These are phyloP conservation scores for Dolichoris vasculosae DNA, from an alignment of 1,140 invertebrate species.

Conservation along the genomic window DNA sequence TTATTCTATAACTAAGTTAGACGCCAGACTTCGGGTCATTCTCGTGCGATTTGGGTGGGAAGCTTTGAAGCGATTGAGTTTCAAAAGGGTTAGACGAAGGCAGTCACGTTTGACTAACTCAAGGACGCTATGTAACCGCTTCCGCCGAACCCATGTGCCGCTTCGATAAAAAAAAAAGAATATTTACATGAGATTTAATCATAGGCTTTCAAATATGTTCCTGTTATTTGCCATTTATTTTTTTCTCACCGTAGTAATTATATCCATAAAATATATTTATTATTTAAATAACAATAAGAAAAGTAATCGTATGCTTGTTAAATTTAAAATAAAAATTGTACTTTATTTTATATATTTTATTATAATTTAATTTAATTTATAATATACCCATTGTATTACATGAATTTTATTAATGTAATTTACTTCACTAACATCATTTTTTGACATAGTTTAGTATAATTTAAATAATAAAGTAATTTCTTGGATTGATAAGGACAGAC, in stretches of 20 bases:
- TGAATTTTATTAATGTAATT: too few species aligned
- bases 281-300: conserved; percentile 7
- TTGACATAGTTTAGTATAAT: too few species aligned
- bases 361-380: too few species aligned
- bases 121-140: neutral
- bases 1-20: neutral
- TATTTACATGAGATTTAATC: conserved; percentile 40
- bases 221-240: neutral
- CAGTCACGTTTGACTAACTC: neutral
- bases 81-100: conserved; percentile 34
- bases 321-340: neutral
- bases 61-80: conserved; percentile 35
- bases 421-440: too few species aligned
- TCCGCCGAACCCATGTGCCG: neutral
- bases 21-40: too few species aligned
- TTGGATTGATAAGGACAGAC: too few species aligned
- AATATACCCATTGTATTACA: too few species aligned
- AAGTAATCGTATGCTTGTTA: too few species aligned
- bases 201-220: conserved; percentile 7
- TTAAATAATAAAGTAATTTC: too few species aligned
- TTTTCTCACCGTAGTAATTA: neutral
- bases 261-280: too few species aligned
- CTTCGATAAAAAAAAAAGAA: conserved; percentile 12
- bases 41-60: neutral
- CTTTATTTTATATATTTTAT: neutral